Evolutionary conservation across 2,797 vertebrate species (phyloP), one percentile per base, ranked within the genome.

Genomic region (Margarornis squamiger): DNA sequence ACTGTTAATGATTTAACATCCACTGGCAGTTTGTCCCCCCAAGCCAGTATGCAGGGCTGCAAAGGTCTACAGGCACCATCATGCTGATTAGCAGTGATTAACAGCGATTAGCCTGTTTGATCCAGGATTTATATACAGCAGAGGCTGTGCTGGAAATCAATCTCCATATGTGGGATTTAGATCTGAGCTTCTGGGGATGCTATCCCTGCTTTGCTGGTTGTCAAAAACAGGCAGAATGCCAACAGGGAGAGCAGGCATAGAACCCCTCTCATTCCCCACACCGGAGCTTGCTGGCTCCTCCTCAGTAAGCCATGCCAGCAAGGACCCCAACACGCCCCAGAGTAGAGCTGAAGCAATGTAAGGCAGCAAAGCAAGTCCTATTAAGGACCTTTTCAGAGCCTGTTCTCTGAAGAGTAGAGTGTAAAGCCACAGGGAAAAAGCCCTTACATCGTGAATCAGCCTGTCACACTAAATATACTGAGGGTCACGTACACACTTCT

Each of bases 91-190:
- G 79, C 84, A 70, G 82, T 92, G 91, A 96, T 95, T 94, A 97
- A 82, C 88, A 88, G 71, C 83, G 87, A 96, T 97, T 95, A 95
- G 91, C 51, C 86, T 87, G 82, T 82, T 95, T 94, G 91, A 93
- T 96, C 70, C 88, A 90, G 76, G 87, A 95, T 90, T 96, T 92
- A 83, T 29, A 83, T 48, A 43, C 46, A 73, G 63, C 46, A 51
- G 65, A 78, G 72, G 16, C 84, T 93, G 59, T 75, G 86, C 83
- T 74, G 59, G 72, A 83, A 87, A 91, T 89, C 84, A 83, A 27
- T 90, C 92, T 93, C 72, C 18, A 2, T 82, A 94, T 86, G 88
- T 73, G 66, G 82, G 80, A 86, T 91, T 91, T 75, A 78, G 66
- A 76, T 90, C 58, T 26, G 65, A 96, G 85, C 66, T 88, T 39